Evolutionary conservation across 2,797 vertebrate genomes (phyloP).

Genomic region (Coluber constrictor): DNA sequence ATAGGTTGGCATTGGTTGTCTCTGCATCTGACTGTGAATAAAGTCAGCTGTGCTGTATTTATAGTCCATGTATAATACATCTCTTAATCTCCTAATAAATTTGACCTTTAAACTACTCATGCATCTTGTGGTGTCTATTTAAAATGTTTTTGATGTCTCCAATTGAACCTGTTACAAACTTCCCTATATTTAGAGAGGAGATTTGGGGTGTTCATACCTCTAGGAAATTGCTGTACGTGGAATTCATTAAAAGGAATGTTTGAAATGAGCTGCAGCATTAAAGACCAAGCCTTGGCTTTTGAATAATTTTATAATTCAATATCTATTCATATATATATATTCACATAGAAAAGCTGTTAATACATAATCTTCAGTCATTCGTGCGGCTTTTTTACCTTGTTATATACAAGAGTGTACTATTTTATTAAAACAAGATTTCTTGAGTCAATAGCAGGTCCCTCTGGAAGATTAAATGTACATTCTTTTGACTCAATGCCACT

Average conservation of each 20-base stretch:
- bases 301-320: slow-evolving; percentile 54
- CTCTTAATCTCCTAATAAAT: slow-evolving; percentile 87
- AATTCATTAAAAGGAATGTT: slow-evolving; percentile 61
- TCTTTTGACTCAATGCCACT: slow-evolving; percentile 22
- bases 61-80: slow-evolving; percentile 74
- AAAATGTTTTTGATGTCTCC: slow-evolving; percentile 74
- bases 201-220: slow-evolving; percentile 66
- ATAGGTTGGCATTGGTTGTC: slow-evolving; percentile 77
- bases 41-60: slow-evolving; percentile 77
- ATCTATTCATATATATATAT: slow-evolving; percentile 4
- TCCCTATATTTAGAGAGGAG: slow-evolving; percentile 66
- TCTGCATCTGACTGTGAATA: slow-evolving; percentile 70
- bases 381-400: slow-evolving; percentile 18
- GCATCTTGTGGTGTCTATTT: slow-evolving; percentile 72
- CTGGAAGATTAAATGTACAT: slow-evolving; percentile 4
- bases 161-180: slow-evolving; percentile 68
- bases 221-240: slow-evolving; percentile 62
- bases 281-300: slow-evolving; percentile 60
- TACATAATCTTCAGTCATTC: background rate
- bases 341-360: slow-evolving; percentile 20
- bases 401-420: background rate
- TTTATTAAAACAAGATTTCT: slow-evolving; percentile 9
- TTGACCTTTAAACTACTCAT: slow-evolving; percentile 75
- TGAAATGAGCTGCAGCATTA: slow-evolving; percentile 61
- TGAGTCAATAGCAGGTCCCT: background rate